Conservation (phyloP, 1,140 invertebrate species). For the Globodera rostochiensis region DNA sequence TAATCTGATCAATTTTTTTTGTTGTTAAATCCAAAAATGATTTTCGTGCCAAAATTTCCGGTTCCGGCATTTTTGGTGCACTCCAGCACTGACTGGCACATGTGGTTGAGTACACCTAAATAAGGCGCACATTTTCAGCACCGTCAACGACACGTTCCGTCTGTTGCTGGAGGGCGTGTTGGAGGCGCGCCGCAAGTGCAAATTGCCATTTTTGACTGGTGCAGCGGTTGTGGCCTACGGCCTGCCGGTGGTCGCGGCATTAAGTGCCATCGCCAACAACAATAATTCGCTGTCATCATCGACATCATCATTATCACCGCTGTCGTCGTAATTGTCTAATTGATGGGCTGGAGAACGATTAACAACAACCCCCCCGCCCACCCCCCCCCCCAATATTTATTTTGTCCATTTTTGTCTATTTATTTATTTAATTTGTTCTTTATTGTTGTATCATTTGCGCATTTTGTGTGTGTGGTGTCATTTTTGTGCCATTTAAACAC, state of each 20-base stretch:
- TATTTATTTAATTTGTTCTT: background rate
- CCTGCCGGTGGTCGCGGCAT: conserved; percentile 36
- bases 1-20: background rate
- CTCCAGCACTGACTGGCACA: background rate
- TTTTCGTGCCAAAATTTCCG: background rate
- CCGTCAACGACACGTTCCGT: conserved; percentile 34
- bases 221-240: conserved; percentile 58
- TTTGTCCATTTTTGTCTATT: background rate
- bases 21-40: background rate
- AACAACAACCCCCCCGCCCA: conserved; percentile 27
- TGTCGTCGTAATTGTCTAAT: background rate
- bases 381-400: conserved; percentile 1
- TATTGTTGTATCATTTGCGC: no score
- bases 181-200: conserved; percentile 48
- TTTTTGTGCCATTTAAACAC: background rate
- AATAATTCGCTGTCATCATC: conserved; percentile 19
- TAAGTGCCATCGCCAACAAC: conserved; percentile 1
- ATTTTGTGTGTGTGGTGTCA: background rate
- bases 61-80: conserved; percentile 1
- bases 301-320: background rate
- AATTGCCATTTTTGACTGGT: conserved; percentile 54
- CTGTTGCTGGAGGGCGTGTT: conserved; percentile 50
- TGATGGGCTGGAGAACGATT: background rate
- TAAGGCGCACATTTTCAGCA: background rate
- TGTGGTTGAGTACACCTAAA: no score